Evolutionary conservation across 1,140 invertebrate genomes (phyloP), one percentile per base, ranked within the genome.

Genomic region (Triops cancriformis): DNA sequence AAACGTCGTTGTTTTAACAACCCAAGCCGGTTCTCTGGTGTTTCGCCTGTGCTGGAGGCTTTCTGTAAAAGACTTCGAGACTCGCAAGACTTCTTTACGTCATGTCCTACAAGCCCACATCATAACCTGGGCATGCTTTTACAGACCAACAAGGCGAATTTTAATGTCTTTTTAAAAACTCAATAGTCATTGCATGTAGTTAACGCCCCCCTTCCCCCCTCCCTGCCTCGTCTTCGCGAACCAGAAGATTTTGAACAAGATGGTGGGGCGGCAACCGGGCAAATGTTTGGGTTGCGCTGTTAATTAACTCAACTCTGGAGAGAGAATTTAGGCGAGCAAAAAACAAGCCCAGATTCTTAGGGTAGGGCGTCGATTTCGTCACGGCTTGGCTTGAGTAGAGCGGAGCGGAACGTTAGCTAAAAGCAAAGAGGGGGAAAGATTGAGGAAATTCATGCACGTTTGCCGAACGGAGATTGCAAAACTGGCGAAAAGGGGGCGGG

Each of bases 131-230:
- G 51, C 51, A 64, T 23, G 51, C 14, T 23, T 5, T 64, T 64
- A 64, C 51, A 64, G 51, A 64, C 51, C n/a, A 64, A 64, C 51
- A 64, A 64, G 51, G 51, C 51, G 51, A 23, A 64, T 64, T 64
- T 64, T 64, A 64, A 64, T 64, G 51, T 64, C 51, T 64, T 64
- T 64, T 64, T 23, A 64, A 64, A 64, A 64, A 64, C 51, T 64
- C 51, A 64, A 64, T 23, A 64, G 51, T 64, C 51, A 64, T n/a
- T 64, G 23, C 23, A n/a, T 64, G 14, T 0, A 23, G 14, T 64
- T 64, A 64, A 64, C 23, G 51, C 23, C 51, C 31, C 31, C 31
- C 31, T 37, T 37, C 7, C 31, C 31, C 31, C 2, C 31, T 37
- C 31, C 31, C 31, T 37, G 7, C 31, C 31, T 37, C 31, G 31